These are phyloP conservation scores for Amaurobius ferox DNA, from an alignment of 2,888 invertebrate genomes.

Conservation along the genomic window DNA sequence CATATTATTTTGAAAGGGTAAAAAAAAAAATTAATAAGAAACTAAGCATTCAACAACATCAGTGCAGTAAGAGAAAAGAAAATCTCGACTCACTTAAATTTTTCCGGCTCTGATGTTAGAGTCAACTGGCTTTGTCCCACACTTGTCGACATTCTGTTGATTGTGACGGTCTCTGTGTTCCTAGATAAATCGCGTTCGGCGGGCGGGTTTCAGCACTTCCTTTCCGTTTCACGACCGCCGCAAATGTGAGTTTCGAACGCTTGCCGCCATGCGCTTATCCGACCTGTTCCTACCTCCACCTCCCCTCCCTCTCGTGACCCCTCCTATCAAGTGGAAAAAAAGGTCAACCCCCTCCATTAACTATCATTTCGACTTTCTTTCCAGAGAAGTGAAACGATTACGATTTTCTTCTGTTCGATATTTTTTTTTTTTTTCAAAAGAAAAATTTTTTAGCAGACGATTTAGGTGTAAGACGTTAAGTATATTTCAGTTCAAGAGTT, in stretches of 20 bases:
- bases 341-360: slow-evolving; percentile 54
- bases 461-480: not conserved
- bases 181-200: slow-evolving; percentile 11
- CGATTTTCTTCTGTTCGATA: not conserved
- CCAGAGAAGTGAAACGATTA: not conserved
- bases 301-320: not conserved
- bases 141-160: slow-evolving; percentile 49
- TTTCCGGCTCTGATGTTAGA: slow-evolving; percentile 64
- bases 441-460: not conserved
- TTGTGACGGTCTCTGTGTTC: not conserved
- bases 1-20: no score
- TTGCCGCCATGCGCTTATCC: slow-evolving; percentile 44
- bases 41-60: no score
- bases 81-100: slow-evolving; percentile 54
- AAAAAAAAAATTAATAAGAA: no score
- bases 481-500: no score
- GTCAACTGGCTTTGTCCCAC: slow-evolving; percentile 64
- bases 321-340: slow-evolving; percentile 27
- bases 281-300: slow-evolving; percentile 32
- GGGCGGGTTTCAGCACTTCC: slow-evolving; percentile 34
- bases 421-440: not conserved
- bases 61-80: no score
- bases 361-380: not conserved
- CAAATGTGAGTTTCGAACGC: slow-evolving; percentile 17
- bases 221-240: slow-evolving; percentile 35